A percentile compares a stretch with the other conserved stretches of the same genome.
Conservation (phyloP, 2,113 vertebrate species). For the Ammodytes marinus region DNA sequence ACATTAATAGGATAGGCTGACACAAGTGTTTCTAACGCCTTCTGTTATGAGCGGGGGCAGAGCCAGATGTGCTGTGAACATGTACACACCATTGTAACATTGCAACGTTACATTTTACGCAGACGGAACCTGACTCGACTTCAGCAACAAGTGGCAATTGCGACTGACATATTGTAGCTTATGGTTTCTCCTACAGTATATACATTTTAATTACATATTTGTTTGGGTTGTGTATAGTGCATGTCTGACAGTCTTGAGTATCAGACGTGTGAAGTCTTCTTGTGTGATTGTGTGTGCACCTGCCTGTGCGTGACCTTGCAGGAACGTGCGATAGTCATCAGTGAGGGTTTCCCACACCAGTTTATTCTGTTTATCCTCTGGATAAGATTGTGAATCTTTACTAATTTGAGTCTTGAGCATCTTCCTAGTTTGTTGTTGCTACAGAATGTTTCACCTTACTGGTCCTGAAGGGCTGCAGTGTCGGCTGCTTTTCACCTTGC, state of each 20-base stretch:
- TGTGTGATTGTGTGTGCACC: constrained; percentile 26
- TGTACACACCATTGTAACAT: constrained; percentile 28
- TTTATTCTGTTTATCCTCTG: constrained; percentile 73
- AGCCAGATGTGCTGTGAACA: constrained; percentile 77
- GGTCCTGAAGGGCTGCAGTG: constrained; percentile 73
- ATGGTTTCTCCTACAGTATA: background rate
- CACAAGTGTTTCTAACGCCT: constrained; percentile 73
- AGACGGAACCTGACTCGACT: constrained; percentile 23
- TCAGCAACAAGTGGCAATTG: constrained; percentile 38
- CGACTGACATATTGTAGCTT: constrained; percentile 5
- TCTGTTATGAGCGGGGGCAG: constrained; percentile 60
- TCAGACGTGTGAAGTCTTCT: constrained; percentile 1
- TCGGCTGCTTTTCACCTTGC: constrained; percentile 77
- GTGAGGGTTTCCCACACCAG: constrained; percentile 59
- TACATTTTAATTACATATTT: background rate
- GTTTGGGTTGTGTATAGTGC: background rate
- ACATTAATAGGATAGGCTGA: constrained; percentile 57
- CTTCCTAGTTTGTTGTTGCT: constrained; percentile 62
- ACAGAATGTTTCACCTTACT: constrained; percentile 72
- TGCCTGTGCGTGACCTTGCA: constrained; percentile 59
- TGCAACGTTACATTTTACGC: constrained; percentile 27
- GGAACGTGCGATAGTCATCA: constrained; percentile 51
- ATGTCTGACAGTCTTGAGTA: constrained; percentile 14
- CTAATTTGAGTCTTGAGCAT: constrained; percentile 48
- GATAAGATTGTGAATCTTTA: constrained; percentile 66